These are phyloP conservation scores for Echiichthys vipera DNA, from an alignment of 2,797 vertebrate genomes.

Conservation along the genomic window DNA sequence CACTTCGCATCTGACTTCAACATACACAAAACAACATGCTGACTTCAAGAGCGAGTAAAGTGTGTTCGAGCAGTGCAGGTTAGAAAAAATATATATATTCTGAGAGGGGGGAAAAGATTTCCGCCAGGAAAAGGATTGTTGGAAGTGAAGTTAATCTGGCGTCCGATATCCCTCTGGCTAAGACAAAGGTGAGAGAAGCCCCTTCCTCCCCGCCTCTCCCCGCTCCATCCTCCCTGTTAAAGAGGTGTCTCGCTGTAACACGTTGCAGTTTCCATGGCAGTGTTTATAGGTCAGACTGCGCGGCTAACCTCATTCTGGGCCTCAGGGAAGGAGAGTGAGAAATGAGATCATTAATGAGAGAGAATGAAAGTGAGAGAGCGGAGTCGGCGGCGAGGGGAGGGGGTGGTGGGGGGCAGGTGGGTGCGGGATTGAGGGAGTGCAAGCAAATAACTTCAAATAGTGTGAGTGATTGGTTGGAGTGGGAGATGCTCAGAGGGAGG, in stretches of 20 bases:
- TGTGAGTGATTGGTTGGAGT: constrained; percentile 73
- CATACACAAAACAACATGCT: constrained; percentile 4
- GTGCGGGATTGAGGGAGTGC: constrained; percentile 46
- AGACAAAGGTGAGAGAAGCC: constrained; percentile 63
- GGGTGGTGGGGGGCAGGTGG: not conserved
- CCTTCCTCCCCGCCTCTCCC: not conserved
- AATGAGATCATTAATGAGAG: constrained; percentile 83
- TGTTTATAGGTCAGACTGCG: constrained; percentile 79
- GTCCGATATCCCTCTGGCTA: constrained; percentile 57
- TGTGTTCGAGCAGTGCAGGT: constrained; percentile 22
- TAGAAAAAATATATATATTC: constrained; percentile 11
- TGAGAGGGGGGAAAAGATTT: constrained; percentile 15
- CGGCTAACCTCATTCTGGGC: constrained; percentile 76
- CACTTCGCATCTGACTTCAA: not conserved
- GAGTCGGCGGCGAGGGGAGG: constrained; percentile 5
- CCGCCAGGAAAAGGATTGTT: constrained; percentile 45
- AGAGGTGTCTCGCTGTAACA: constrained; percentile 62
- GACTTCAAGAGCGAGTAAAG: constrained; percentile 25
- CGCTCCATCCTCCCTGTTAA: constrained; percentile 33
- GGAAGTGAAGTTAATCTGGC: constrained; percentile 52
- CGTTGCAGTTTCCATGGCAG: constrained; percentile 75
- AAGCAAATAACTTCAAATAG: constrained; percentile 76
- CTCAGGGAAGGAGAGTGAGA: constrained; percentile 76
- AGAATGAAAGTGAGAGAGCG: constrained; percentile 73
- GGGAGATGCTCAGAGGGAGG: constrained; percentile 55